Evolutionary conservation across 2,888 invertebrate genomes (phyloP).

Genomic region (Tethea ocularis): DNA sequence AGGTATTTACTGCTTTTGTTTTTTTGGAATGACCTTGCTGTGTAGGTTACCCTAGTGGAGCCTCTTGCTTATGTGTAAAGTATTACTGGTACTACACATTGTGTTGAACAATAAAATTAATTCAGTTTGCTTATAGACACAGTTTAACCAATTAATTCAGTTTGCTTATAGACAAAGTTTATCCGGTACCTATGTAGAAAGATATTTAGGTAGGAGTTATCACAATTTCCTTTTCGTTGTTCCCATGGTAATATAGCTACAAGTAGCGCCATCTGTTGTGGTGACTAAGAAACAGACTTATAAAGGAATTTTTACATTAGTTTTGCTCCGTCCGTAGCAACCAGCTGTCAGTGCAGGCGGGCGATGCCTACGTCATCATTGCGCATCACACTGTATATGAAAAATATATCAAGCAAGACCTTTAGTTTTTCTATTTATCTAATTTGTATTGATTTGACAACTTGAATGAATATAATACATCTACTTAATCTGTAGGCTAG

Average conservation of each 20-base stretch:
- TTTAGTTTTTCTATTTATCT: no score
- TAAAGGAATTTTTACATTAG: neutral
- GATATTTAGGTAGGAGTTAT: no score
- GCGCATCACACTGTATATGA: neutral
- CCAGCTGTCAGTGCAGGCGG: neutral
- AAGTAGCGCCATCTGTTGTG: conserved; percentile 47
- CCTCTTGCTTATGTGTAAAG: conserved; percentile 22
- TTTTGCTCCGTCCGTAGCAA: neutral
- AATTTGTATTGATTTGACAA: no score
- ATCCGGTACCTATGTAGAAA: neutral
- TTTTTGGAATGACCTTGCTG: conserved; percentile 23
- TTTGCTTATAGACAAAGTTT: neutral
- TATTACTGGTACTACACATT: no score
- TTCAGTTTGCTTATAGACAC: neutral
- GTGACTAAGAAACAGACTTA: conserved; percentile 5
- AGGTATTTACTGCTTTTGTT: conserved; percentile 16
- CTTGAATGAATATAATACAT: no score
- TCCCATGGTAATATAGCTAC: conserved; percentile 8
- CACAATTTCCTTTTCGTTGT: neutral
- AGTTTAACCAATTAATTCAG: neutral
- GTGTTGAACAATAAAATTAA: no score
- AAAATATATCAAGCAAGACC: no score
- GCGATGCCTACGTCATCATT: neutral
- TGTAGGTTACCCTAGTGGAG: conserved; percentile 27
- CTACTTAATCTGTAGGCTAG: no score